Base-by-base conservation (phyloP, 2,797 vertebrate genomes). In the Semaprochilodus insignis region DNA sequence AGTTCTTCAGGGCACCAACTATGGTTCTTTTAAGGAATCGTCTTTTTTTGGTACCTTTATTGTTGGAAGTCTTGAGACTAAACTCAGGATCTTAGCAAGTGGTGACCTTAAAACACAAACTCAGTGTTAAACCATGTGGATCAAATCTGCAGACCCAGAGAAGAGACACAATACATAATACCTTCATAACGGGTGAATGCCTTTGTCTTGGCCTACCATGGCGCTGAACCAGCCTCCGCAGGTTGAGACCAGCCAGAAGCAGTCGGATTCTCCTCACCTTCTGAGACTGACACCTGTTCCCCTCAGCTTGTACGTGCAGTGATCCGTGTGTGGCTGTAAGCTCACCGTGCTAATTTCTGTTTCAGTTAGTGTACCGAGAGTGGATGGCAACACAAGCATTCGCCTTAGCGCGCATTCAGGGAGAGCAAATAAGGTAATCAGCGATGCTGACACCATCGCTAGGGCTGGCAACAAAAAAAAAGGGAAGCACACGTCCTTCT, bases 321-420 rank as follows among this genome's bases (percentile, higher is more conserved):
- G 81, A 70, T 51, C 73, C 84, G 70, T 86, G 81, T n/a, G 54
- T 27, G 54, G 40, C 34, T 79, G 81, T 81, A 85, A 88, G 52
- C 74, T 78, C 67, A 63, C 69, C 69, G 31, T 77, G 55, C 83
- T 78, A 25, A 65, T 70, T 60, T 65, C 77, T 69, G 66, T 77
- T 74, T 17, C 54, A 82, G 74, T 70, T 84, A 62, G 71, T 59
- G 54, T 76, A 36, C 83, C 15, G 54, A 81, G 83, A 55, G 76
- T 76, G 77, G 55, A 66, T 67, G 75, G 88, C 85, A 86, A 89
- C 86, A 31, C 81, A 83, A 78, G 86, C 83, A 88, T 87, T 85
- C 73, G 66, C 82, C 65, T 79, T 77, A n/a, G 69, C 19, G 21
- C 67, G 23, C 75, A 77, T 87, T 73, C 80, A 55, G 67, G 23